Evolutionary conservation across 2,797 vertebrate species (phyloP).

Genomic region (Melanotaenia maccullochi): DNA sequence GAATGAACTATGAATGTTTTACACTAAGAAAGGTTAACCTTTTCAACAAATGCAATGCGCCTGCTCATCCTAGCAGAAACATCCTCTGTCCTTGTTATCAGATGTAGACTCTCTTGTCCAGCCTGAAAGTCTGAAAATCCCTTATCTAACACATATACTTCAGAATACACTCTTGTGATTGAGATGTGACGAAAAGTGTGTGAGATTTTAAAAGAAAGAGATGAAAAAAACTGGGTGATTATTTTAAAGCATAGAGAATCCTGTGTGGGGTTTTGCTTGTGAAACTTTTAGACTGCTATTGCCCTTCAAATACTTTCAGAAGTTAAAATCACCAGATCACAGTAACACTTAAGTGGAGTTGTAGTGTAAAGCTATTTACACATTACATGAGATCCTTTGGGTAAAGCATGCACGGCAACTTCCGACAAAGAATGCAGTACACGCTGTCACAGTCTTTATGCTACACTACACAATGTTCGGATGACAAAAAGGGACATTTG

Average conservation of each 20-base stretch:
- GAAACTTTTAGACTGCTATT: conserved; percentile 26
- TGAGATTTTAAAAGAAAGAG: not conserved
- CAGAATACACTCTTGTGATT: not conserved
- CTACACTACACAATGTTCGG: conserved; percentile 52
- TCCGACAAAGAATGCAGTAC: conserved; percentile 1
- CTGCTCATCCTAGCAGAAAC: not conserved
- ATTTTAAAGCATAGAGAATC: conserved; percentile 26
- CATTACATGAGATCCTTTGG: conserved; percentile 4
- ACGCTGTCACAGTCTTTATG: conserved; percentile 24
- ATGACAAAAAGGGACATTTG: conserved; percentile 42
- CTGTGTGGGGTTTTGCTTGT: not conserved
- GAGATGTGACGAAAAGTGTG: not conserved
- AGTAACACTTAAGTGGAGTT: not conserved
- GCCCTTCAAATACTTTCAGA: conserved; percentile 18
- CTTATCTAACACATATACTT: conserved; percentile 7
- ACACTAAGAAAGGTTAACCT: not conserved
- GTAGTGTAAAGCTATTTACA: conserved; percentile 4
- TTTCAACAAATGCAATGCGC: not conserved
- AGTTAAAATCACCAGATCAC: conserved; percentile 5
- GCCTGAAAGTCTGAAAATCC: conserved; percentile 1
- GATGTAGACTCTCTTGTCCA: not conserved
- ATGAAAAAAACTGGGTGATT: not conserved
- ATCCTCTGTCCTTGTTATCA: not conserved
- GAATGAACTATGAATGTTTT: not conserved
- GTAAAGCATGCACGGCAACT: not conserved